Evolutionary conservation across 2,888 invertebrate species (phyloP), one percentile per base, ranked within the genome.

Genomic region (Ischnus inquisitorius): DNA sequence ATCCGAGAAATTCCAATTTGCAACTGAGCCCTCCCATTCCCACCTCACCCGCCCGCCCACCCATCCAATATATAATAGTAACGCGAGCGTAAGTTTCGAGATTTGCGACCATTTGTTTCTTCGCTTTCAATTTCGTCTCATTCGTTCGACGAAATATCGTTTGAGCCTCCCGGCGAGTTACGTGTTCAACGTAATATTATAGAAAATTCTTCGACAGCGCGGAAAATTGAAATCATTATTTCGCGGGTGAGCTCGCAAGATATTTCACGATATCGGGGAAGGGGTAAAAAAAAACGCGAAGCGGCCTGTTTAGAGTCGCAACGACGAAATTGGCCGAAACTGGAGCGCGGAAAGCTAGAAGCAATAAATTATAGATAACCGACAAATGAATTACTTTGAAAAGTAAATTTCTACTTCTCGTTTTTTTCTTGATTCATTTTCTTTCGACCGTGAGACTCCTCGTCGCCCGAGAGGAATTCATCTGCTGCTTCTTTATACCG

Each of bases 1-100:
- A 84, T 82, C 79, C 64, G 83, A 67, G 71, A 72, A 76, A 82
- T 84, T 86, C 79, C 86, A 84, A 84, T 86, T 86, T 82, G 60
- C 80, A 69, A 80, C 78, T 68, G 62, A 71, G 67, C 64, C 54
- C 41, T 34, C 34, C 34, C n/a, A n/a, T n/a, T n/a, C 34, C 34
- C 34, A 6, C 34, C 34, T 6, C 34, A n/a, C 34, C 43, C 41
- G 25, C n/a, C 60, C 25, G 25, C 41, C 16, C n/a, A 12, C 19
- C 57, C 19, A 54, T 80, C 71, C 75, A 51, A 82, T 76, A 65
- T 82, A 76, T 78, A 67, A 75, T 41, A 77, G 46, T 25, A 12
- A 39, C 16, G 16, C 41, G 48, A 25, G 46, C 65, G 48, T 64
- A 57, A 68, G n/a, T 75, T 83, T 51, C 62, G 64, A 68, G 65